These are phyloP conservation scores for Esox lucius DNA, from an alignment of 2,797 vertebrate genomes.

Conservation along the genomic window DNA sequence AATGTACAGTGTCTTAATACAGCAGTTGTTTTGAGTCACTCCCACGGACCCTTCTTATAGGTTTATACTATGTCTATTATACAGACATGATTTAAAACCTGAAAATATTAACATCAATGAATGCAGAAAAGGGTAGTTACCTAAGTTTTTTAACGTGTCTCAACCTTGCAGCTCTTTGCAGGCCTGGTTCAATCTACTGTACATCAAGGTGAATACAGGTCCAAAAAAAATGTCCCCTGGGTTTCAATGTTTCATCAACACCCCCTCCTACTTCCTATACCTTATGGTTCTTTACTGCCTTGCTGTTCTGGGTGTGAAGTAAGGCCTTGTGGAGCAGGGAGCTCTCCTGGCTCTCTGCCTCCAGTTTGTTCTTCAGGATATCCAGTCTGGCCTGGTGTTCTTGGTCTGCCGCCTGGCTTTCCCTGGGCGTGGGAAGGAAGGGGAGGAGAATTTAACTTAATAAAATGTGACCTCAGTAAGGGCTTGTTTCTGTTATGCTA, in stretches of 20 bases:
- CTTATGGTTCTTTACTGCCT: slow-evolving; percentile 27
- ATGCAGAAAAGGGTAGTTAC: background rate
- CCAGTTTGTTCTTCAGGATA: slow-evolving; percentile 39
- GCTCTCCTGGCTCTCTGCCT: slow-evolving; percentile 40
- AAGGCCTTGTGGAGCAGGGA: slow-evolving; percentile 40
- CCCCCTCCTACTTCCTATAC: slow-evolving; percentile 19
- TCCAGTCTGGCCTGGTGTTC: slow-evolving; percentile 42
- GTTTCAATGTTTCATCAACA: background rate
- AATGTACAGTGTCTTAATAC: background rate
- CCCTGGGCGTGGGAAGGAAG: slow-evolving; percentile 37
- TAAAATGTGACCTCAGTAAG: too few relatives aligned
- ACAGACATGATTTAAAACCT: background rate
- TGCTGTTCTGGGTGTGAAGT: slow-evolving; percentile 19
- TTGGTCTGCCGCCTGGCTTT: slow-evolving; percentile 32
- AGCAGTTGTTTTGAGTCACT: too few relatives aligned
- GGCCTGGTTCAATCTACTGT: background rate
- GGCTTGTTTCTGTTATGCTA: too few relatives aligned
- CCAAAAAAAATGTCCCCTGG: background rate
- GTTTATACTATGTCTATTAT: too few relatives aligned
- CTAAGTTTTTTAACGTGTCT: background rate
- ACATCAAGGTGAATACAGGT: background rate
- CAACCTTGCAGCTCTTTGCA: background rate
- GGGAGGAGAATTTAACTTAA: background rate
- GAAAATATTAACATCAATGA: background rate
- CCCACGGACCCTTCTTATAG: too few relatives aligned